Conservation (phyloP, 1,140 invertebrate genomes). For the Lethrus apterus region DNA sequence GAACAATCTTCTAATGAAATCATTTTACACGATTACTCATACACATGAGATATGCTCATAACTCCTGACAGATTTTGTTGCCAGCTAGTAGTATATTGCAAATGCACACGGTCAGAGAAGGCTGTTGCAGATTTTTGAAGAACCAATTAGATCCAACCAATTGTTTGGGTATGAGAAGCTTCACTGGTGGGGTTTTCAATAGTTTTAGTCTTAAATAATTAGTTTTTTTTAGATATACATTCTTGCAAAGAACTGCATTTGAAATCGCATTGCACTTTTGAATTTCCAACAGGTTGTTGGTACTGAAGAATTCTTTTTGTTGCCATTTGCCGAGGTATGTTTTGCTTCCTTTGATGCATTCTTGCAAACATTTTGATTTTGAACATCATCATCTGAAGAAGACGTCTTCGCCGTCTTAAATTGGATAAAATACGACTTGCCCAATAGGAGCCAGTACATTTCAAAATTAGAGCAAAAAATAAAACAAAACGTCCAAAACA, state of each 20-base stretch:
- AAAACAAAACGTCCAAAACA: neutral
- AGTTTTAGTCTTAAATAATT: slow-evolving; percentile 8
- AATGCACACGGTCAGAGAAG: slow-evolving; percentile 64
- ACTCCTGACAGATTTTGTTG: slow-evolving; percentile 70
- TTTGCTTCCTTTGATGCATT: neutral
- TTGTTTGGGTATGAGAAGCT: slow-evolving; percentile 68
- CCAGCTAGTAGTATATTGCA: slow-evolving; percentile 72
- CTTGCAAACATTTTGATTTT: neutral
- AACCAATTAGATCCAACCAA: slow-evolving; percentile 69
- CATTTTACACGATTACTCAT: slow-evolving; percentile 63
- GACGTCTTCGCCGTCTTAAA: slow-evolving; percentile 57
- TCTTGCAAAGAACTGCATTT: slow-evolving; percentile 58
- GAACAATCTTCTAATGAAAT: slow-evolving; percentile 55
- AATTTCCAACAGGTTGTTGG: slow-evolving; percentile 64
- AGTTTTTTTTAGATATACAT: slow-evolving; percentile 47
- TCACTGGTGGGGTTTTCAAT: slow-evolving; percentile 47
- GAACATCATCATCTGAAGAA: slow-evolving; percentile 52
- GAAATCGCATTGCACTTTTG: slow-evolving; percentile 56
- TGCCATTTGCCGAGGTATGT: slow-evolving; percentile 56
- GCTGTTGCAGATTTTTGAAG: slow-evolving; percentile 69
- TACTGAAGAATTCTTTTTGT: slow-evolving; percentile 60
- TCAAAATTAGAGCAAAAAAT: slow-evolving; percentile 40
- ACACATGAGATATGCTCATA: slow-evolving; percentile 68
- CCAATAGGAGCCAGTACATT: slow-evolving; percentile 48
- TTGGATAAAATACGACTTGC: slow-evolving; percentile 58